phyloP scores from a whole-genome alignment of 2,888 invertebrate genomes.

The Sarcophaga rosellei region DNA sequence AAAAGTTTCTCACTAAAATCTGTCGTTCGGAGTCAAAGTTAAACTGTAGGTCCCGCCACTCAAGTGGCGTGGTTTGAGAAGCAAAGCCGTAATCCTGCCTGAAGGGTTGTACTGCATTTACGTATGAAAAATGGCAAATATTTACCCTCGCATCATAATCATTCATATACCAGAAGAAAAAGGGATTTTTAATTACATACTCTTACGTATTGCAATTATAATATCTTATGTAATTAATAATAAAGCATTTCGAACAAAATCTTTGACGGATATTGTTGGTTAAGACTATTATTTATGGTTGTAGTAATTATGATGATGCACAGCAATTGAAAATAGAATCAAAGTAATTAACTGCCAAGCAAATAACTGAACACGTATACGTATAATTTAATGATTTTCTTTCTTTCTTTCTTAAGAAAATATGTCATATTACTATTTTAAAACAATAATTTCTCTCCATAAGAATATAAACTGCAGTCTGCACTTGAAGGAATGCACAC shows the following conservation, averaged over 20 bases:
- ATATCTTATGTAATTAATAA: background rate
- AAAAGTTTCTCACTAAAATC: too few species aligned
- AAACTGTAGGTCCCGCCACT: too few species aligned
- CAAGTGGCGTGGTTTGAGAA: too few species aligned
- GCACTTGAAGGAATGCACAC: background rate
- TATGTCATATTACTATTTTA: constrained; percentile 19
- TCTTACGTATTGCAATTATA: background rate
- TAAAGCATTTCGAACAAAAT: background rate
- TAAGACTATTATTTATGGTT: background rate
- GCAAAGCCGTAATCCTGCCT: too few species aligned
- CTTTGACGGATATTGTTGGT: background rate
- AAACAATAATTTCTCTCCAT: background rate
- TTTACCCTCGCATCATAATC: too few species aligned
- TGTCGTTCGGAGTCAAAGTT: too few species aligned
- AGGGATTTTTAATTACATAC: too few species aligned
- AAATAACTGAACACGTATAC: background rate
- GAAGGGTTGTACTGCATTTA: too few species aligned
- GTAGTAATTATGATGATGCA: background rate
- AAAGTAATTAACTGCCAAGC: background rate
- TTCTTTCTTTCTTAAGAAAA: background rate
- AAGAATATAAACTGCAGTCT: constrained; percentile 14
- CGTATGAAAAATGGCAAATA: too few species aligned
- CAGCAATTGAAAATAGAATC: background rate
- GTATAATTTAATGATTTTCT: background rate
- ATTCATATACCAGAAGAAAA: too few species aligned